Conservation (phyloP, 2,113 vertebrate genomes). For the Catharus fuscescens region DNA sequence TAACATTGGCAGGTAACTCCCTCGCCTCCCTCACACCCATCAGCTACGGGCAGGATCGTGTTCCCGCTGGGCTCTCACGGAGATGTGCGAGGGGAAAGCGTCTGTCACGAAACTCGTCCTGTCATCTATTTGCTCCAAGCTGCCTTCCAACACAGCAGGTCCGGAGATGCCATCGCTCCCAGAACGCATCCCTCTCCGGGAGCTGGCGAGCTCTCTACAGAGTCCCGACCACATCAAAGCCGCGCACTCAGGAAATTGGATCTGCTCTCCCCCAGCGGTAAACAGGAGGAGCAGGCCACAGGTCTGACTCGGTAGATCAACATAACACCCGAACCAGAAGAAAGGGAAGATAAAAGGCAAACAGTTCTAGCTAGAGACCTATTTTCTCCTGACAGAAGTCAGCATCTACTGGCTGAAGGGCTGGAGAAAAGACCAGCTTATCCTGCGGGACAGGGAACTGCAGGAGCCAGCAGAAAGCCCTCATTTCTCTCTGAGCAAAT, state of each 20-base stretch:
- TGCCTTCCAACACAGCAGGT: background rate
- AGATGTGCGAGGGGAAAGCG: background rate
- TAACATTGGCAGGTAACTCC: too few relatives aligned
- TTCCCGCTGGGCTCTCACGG: background rate
- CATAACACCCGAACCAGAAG: background rate
- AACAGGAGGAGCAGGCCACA: background rate
- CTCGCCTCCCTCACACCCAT: rapidly evolving
- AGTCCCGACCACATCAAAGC: background rate
- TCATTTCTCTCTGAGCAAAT: background rate
- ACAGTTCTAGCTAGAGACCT: background rate
- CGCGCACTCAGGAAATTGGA: background rate
- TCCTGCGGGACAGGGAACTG: background rate
- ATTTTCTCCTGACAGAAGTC: background rate
- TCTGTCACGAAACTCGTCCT: background rate
- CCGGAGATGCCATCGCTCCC: background rate
- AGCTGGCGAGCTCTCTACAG: background rate
- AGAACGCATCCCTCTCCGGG: background rate
- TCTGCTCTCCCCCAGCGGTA: background rate
- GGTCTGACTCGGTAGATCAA: background rate
- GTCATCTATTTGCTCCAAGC: background rate
- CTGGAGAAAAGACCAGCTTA: background rate
- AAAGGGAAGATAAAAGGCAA: background rate
- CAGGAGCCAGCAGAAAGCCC: background rate
- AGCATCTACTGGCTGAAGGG: background rate
- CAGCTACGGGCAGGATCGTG: rapidly evolving